Conservation (phyloP, 1,140 invertebrate genomes). For the Heliconius nattereri region DNA sequence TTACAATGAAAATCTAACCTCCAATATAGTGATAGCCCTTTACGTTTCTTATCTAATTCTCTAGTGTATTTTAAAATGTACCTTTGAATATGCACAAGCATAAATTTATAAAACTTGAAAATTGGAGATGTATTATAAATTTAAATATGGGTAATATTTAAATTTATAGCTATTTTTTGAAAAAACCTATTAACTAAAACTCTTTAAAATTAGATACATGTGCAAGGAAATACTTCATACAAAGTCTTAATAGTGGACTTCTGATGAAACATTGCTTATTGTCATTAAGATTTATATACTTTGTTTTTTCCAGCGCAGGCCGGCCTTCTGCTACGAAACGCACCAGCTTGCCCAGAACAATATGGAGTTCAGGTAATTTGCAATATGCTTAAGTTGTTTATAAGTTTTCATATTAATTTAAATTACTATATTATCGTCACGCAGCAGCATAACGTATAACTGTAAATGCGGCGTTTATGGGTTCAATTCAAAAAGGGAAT, state of each 20-base stretch:
- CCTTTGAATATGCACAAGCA: background rate
- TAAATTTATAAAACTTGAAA: too few relatives aligned
- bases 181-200: too few relatives aligned
- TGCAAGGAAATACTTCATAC: too few relatives aligned
- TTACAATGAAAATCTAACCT: background rate
- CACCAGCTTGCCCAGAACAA: slow-evolving; percentile 84
- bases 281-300: background rate
- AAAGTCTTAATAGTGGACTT: background rate
- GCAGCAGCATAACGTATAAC: too few relatives aligned
- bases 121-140: too few relatives aligned
- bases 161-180: too few relatives aligned
- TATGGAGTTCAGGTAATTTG: slow-evolving; percentile 83
- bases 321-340: slow-evolving; percentile 71
- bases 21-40: background rate
- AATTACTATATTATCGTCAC: too few relatives aligned
- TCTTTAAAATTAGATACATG: too few relatives aligned
- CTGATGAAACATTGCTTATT: background rate
- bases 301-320: slow-evolving; percentile 70
- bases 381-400: background rate
- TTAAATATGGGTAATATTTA: too few relatives aligned
- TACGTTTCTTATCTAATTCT: background rate
- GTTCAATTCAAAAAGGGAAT: too few relatives aligned
- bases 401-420: background rate
- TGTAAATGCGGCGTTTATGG: too few relatives aligned
- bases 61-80: background rate